Base-by-base conservation (phyloP, 2,797 vertebrate species). In the Columba guinea region DNA sequence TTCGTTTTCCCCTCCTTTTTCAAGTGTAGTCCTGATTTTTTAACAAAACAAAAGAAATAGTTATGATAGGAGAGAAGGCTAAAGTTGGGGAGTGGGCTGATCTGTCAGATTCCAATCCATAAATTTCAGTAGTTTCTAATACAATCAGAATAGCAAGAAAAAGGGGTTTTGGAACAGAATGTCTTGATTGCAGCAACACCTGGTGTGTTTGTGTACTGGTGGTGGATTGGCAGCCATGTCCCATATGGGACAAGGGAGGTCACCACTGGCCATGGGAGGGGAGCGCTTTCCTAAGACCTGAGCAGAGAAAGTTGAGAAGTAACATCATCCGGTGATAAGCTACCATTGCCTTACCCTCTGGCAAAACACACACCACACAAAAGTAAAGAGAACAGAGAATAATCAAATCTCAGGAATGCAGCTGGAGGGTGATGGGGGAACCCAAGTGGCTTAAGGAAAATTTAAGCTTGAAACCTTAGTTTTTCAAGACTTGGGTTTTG, bases 61-160 rank as follows among this genome's bases (percentile, higher is more conserved):
- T 44, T 4, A 34, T 55, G 34, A 79, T 18, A 73, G 18, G 13
- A 89, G 30, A 63, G 46, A 9, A 56, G 22, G 41, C 9, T 71
- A 15, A 87, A 81, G 8, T 2, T 56, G n/a, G 21, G 27, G n/a
- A 79, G 23, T 0, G 2, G 55, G 35, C 30, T 80, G 46, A 41
- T 48, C 23, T 73, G 59, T 48, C 73, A 80, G 34, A 44, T 20
- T 63, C 26, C 41, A 46, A 44, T 34, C 7, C 28, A 85, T 88
- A 89, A 55, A 94, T 96, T 89, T 69, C 37, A 30, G 44, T 70
- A 75, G 46, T 87, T 88, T 84, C 80, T 69, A 82, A 75, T 92
- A 71, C 51, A 68, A 84, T 56, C 49, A 44, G n/a, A 68, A 56
- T n/a, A 76, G 22, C 44, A 88, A 93, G 76, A 70, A 87, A 70